Evolutionary conservation across 2,888 invertebrate species (phyloP).

Genomic region (Apodemia hepburni): DNA sequence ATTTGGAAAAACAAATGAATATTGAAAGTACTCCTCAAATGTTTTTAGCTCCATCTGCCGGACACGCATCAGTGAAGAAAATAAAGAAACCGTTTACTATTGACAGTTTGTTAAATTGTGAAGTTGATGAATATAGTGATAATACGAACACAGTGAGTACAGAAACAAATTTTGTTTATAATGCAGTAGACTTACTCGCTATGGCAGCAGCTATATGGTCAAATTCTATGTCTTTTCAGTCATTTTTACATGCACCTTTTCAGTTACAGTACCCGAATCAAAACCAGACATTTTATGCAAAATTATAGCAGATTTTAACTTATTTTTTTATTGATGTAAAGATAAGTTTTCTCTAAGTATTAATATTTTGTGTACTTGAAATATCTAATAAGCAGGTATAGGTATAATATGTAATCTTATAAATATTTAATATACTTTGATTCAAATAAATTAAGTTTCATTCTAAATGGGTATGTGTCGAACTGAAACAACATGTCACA

Average conservation of each 20-base stretch:
- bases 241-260: constrained; percentile 39
- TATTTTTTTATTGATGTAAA: too few relatives aligned
- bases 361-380: too few relatives aligned
- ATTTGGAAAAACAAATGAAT: background rate
- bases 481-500: too few relatives aligned
- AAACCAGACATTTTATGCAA: background rate
- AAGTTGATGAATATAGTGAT: constrained; percentile 44
- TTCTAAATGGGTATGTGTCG: too few relatives aligned
- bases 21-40: background rate
- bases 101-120: constrained; percentile 90
- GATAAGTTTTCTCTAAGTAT: too few relatives aligned
- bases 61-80: constrained; percentile 38
- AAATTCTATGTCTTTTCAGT: constrained; percentile 35
- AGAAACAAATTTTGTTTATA: constrained; percentile 29
- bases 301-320: background rate
- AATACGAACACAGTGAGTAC: constrained; percentile 40
- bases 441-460: too few relatives aligned
- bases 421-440: too few relatives aligned
- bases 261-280: constrained; percentile 37
- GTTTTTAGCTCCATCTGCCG: constrained; percentile 22
- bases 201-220: constrained; percentile 49
- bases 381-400: too few relatives aligned
- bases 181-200: constrained; percentile 43
- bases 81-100: constrained; percentile 90
- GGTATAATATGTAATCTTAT: too few relatives aligned